Evolutionary conservation across 2,888 invertebrate genomes (phyloP), one percentile per base, ranked within the genome.

Genomic region (Strigamia crassipes): DNA sequence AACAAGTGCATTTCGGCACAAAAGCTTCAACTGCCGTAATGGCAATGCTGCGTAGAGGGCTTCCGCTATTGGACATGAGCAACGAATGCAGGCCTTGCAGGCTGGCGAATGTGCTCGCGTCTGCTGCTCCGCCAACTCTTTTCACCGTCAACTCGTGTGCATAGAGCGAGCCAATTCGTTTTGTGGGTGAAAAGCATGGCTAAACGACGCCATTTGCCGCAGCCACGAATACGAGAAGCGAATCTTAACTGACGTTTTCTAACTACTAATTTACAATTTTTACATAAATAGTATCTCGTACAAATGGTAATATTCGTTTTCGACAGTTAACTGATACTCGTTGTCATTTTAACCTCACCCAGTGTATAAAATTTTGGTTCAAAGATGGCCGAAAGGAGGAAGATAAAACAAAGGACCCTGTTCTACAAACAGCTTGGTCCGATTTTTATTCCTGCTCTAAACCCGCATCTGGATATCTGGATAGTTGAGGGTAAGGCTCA

Each of bases 11-110:
- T 18, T 51, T 51, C 51, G 6, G 51, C 18, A 18, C 10, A 51
- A 51, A 51, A 51, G 51, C 51, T 51, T 8, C 51, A 51, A 18
- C 51, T 51, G 51, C 51, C 51, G 51, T 51, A 31, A 77, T 23
- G 34, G 77, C 77, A 77, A 77, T 77, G 77, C 77, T 31, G 77
- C 23, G 23, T 77, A 77, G 77, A 77, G 77, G 77, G 77, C 34
- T 31, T 31, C 34, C 27, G 77, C 77, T 31, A 77, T 77, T 77
- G 77, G 34, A 77, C 77, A 31, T 77, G 77, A 31, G 77, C 77
- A 77, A 21, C 77, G 77, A 77, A 34, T 34, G 34, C 77, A 23
- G 77, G 34, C 27, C 77, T 77, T 31, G 77, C 77, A 77, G 77
- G 77, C 27, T 34, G 77, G 34, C 27, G 77, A 77, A 34, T 77